phyloP scores from a whole-genome alignment of 2,797 vertebrate species.

The Tympanoctomys barrerae region DNA sequence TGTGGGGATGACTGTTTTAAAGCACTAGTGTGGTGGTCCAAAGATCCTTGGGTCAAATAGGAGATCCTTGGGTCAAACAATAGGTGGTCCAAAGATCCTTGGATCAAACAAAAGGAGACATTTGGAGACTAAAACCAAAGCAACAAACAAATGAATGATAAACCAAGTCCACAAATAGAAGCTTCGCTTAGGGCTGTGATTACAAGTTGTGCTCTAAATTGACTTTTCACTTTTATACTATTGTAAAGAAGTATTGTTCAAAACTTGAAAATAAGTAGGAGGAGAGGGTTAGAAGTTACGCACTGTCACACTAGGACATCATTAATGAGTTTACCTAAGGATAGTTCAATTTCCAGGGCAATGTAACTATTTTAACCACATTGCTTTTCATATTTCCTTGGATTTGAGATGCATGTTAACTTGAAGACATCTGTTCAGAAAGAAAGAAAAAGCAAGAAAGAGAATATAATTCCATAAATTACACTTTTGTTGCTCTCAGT shows the following conservation, averaged over 20 bases:
- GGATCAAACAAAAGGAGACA: not conserved
- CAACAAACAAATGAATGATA: not conserved
- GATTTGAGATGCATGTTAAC: not conserved
- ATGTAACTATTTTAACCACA: not conserved
- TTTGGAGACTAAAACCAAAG: not conserved
- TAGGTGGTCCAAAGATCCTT: not conserved
- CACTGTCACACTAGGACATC: too few relatives aligned
- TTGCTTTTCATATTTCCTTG: not conserved
- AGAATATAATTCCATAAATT: not conserved
- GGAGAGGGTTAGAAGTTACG: not conserved
- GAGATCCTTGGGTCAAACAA: not conserved
- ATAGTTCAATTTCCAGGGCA: not conserved
- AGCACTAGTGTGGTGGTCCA: not conserved
- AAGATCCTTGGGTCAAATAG: not conserved
- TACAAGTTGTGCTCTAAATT: not conserved
- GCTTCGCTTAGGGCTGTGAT: not conserved
- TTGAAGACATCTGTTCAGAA: conserved; percentile 20
- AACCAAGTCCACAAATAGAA: not conserved
- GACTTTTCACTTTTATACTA: not conserved
- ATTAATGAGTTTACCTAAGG: not conserved
- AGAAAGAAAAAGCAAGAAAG: not conserved
- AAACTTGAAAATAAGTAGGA: not conserved
- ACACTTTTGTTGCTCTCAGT: not conserved
- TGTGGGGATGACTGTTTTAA: not conserved
- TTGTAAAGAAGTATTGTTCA: not conserved